Conservation (phyloP, 2,797 vertebrate genomes). For the Halcyon smyrnensis region DNA sequence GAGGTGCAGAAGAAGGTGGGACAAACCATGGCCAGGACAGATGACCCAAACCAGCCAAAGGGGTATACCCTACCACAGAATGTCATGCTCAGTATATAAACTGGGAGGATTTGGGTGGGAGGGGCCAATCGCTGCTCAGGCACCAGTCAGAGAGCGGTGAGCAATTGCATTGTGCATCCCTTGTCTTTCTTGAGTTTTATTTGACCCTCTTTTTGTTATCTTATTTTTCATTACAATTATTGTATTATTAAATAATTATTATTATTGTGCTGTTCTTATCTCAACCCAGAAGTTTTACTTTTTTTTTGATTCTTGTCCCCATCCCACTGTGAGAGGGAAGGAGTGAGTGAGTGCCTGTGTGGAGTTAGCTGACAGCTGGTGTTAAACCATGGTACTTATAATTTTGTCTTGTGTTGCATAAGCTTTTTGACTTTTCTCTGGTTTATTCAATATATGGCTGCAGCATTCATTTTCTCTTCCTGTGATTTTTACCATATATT, state of each 20-base stretch:
- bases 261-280: not conserved
- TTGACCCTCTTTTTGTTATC: not conserved
- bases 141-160: not conserved
- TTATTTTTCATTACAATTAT: not conserved
- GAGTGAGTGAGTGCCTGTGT: not conserved
- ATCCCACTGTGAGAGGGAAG: no score
- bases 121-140: not conserved
- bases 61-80: not conserved
- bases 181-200: not conserved
- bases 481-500: not conserved
- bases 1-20: not conserved
- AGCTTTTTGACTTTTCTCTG: not conserved
- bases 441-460: not conserved
- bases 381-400: not conserved
- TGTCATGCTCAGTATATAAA: not conserved
- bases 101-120: not conserved
- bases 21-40: not conserved
- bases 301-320: not conserved
- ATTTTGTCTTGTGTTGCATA: not conserved
- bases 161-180: not conserved
- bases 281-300: not conserved
- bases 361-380: not conserved
- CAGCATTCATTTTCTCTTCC: not conserved
- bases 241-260: not conserved
- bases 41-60: not conserved